A percentile compares a stretch with the other conserved stretches of the same genome.
phyloP scores from a whole-genome alignment of 1,140 invertebrate genomes.

The Tetramorium alpestre region DNA sequence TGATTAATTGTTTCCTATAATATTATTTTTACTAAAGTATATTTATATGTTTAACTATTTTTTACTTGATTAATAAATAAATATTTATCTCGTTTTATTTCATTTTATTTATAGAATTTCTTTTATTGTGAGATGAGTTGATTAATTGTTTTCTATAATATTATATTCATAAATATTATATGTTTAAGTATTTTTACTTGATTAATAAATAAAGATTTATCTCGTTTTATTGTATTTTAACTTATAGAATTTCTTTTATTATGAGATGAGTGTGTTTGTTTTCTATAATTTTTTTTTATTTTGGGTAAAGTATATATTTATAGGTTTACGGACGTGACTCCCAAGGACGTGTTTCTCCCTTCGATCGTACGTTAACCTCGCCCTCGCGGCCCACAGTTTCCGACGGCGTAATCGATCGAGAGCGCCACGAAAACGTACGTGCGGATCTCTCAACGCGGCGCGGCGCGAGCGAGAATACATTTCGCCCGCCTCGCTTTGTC shows the following conservation, averaged over 20 bases:
- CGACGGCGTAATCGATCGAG: conserved; percentile 9
- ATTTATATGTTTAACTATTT: no score
- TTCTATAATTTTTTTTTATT: neutral
- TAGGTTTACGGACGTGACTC: neutral
- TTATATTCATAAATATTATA: no score
- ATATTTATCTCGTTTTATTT: no score
- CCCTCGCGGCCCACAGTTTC: neutral
- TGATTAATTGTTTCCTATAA: no score
- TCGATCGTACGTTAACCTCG: neutral
- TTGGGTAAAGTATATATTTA: neutral
- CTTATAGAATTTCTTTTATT: neutral
- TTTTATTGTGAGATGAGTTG: no score
- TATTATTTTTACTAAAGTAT: no score
- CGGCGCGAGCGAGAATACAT: conserved; percentile 18
- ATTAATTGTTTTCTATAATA: no score
- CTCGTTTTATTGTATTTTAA: neutral
- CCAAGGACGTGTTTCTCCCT: no score
- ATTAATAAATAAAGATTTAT: neutral
- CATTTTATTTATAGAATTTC: no score
- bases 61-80: no score
- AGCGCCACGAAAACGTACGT: neutral
- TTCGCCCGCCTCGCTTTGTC: neutral
- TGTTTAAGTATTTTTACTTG: neutral
- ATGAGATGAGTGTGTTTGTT: neutral
- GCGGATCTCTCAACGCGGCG: neutral